These are phyloP conservation scores for Diorhabda elongata DNA, from an alignment of 1,140 invertebrate species.

Conservation along the genomic window DNA sequence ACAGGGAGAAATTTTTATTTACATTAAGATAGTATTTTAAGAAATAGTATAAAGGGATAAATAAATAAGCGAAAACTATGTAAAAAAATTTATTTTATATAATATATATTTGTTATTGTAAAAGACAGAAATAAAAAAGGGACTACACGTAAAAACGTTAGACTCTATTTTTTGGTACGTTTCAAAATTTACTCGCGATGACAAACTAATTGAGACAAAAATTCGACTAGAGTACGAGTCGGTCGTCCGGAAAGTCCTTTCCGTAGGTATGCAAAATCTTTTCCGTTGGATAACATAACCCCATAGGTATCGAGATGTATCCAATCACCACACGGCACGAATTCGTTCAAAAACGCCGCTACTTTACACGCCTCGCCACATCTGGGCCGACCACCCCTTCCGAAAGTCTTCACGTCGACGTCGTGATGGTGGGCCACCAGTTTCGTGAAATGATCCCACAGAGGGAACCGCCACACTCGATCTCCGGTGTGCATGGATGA, in stretches of 20 bases:
- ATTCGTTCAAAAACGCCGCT: constrained; percentile 68
- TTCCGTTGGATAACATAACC: constrained; percentile 53
- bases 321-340: constrained; percentile 61
- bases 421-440: constrained; percentile 35
- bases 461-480: constrained; percentile 62
- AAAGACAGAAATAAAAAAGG: too few relatives aligned
- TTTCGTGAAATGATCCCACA: constrained; percentile 57
- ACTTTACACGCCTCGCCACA: constrained; percentile 60
- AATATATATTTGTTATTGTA: too few relatives aligned
- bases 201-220: constrained; percentile 55
- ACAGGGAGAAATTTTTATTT: too few relatives aligned
- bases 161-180: too few relatives aligned
- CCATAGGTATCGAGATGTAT: constrained; percentile 69
- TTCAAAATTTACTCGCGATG: constrained; percentile 37
- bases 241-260: constrained; percentile 59
- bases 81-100: too few relatives aligned
- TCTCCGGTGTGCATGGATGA: constrained; percentile 58
- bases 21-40: too few relatives aligned
- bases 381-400: constrained; percentile 35
- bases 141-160: too few relatives aligned
- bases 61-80: too few relatives aligned
- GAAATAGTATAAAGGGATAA: too few relatives aligned
- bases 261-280: constrained; percentile 58
- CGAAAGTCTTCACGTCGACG: constrained; percentile 61
- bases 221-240: constrained; percentile 58